Percentiles rank a stretch among this genome's conserved stretches.
These are phyloP conservation scores for Orcinus orca DNA, from an alignment of 2,113 vertebrate species.

Conservation along the genomic window DNA sequence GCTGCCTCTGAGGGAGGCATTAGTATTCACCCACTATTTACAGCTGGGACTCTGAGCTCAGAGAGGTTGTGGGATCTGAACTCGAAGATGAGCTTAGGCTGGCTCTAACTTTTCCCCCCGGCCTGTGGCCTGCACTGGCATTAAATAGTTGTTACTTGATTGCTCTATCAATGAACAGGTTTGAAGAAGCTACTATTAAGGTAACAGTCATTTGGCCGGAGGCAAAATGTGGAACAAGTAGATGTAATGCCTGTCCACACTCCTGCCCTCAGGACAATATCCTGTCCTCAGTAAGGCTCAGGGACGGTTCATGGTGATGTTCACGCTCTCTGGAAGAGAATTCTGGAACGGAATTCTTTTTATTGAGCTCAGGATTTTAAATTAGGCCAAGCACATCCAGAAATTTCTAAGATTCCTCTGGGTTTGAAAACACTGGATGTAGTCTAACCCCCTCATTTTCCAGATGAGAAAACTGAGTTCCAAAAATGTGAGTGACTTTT, in stretches of 20 bases:
- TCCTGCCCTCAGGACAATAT: accelerated
- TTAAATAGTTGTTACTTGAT: not conserved
- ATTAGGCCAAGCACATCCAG: not conserved
- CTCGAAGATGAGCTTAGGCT: not conserved
- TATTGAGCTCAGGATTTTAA: not conserved
- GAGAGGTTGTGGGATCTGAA: not conserved
- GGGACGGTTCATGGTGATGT: accelerated
- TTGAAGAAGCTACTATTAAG: not conserved
- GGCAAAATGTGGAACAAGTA: not conserved
- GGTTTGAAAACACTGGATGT: not conserved
- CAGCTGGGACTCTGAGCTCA: not conserved
- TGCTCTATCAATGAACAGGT: not conserved
- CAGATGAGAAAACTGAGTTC: not conserved
- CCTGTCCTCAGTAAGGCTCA: not conserved
- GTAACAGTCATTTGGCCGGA: not conserved
- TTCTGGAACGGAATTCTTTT: not conserved
- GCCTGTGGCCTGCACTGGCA: accelerated
- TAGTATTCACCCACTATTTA: accelerated
- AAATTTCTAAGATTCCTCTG: not conserved
- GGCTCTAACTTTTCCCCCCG: no score
- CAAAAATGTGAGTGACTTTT: not conserved
- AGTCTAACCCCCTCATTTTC: not conserved
- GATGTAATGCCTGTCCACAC: accelerated
- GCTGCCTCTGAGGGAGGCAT: accelerated
- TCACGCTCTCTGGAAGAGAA: not conserved